Conservation (phyloP, 2,888 invertebrate species). For the Athrips mouffetella region DNA sequence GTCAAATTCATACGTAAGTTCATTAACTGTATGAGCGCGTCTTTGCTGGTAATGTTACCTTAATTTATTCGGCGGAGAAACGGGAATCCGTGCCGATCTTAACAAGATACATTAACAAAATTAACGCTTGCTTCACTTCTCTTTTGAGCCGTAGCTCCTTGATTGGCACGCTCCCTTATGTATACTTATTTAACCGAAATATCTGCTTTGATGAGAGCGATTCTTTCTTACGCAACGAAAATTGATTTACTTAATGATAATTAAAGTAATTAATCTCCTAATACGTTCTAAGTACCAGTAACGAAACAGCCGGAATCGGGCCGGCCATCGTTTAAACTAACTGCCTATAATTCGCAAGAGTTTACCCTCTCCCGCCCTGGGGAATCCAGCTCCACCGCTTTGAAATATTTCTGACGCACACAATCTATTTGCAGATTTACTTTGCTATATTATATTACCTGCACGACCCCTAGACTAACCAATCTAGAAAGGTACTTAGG, state of each 20-base stretch:
- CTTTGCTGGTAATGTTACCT: constrained; percentile 52
- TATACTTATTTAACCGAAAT: constrained; percentile 17
- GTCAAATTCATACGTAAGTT: constrained; percentile 41
- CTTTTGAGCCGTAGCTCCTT: constrained; percentile 57
- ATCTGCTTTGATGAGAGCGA: background rate
- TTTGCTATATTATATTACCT: constrained; percentile 5
- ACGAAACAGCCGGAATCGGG: constrained; percentile 54
- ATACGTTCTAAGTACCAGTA: constrained; percentile 43
- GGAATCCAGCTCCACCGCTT: constrained; percentile 56
- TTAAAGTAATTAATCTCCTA: constrained; percentile 30
- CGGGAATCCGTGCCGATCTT: constrained; percentile 49
- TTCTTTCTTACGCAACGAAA: background rate
- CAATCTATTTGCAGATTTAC: constrained; percentile 12
- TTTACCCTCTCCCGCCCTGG: constrained; percentile 59
- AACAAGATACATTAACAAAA: constrained; percentile 70
- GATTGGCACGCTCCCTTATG: constrained; percentile 56
- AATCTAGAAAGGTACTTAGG: background rate
- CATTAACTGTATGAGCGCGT: constrained; percentile 47
- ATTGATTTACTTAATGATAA: constrained; percentile 3
- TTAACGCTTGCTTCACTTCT: constrained; percentile 60
- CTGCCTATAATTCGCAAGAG: constrained; percentile 72
- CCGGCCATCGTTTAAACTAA: constrained; percentile 69
- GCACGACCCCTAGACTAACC: background rate
- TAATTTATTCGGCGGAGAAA: constrained; percentile 61
- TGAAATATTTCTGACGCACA: constrained; percentile 56